Evolutionary conservation across 2,797 vertebrate genomes (phyloP).

Genomic region (Gymnothorax reevesii): DNA sequence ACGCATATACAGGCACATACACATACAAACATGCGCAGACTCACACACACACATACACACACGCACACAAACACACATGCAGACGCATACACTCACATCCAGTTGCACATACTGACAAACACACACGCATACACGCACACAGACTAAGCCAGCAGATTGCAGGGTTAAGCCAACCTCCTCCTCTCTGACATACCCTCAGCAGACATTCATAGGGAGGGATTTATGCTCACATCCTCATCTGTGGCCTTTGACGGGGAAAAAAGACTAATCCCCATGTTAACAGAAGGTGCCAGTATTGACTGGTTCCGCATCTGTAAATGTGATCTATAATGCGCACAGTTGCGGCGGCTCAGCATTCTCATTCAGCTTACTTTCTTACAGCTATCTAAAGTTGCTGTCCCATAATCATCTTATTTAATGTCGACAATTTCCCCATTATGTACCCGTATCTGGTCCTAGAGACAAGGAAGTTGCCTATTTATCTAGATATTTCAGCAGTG

Average conservation of each 20-base stretch:
- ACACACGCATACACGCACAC: constrained; percentile 28
- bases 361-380: neutral
- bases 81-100: constrained; percentile 19
- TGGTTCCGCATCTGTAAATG: neutral
- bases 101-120: neutral
- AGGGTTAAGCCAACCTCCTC: constrained; percentile 36
- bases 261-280: constrained; percentile 21
- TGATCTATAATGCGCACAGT: neutral
- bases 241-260: constrained; percentile 29
- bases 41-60: neutral
- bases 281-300: neutral
- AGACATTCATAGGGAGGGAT: constrained; percentile 32
- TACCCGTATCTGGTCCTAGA: neutral
- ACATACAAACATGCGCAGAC: no score
- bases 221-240: constrained; percentile 32
- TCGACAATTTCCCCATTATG: neutral
- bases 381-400: neutral
- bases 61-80: neutral
- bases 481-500: neutral
- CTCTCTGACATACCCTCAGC: constrained; percentile 29
- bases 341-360: neutral
- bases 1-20: neutral
- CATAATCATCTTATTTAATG: neutral
- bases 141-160: constrained; percentile 34
- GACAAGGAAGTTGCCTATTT: neutral